Evolutionary conservation across 2,113 vertebrate genomes (phyloP), one percentile per base, ranked within the genome.

Genomic region (Paramisgurnus dabryanus): DNA sequence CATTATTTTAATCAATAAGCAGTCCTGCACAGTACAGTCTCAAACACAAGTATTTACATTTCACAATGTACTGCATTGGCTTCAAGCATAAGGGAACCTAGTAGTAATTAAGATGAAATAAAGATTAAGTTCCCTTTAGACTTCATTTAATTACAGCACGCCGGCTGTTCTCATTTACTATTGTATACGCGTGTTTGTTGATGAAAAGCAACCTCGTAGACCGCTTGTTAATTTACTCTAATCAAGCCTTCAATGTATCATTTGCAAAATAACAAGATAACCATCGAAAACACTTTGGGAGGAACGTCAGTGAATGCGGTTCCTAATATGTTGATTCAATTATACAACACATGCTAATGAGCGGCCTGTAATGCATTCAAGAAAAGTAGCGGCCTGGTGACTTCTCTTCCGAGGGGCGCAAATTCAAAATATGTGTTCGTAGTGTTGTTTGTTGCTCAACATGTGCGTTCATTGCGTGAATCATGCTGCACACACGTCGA

Each of bases 261-360:
- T 58, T 66, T 67, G 69, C 55, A 75, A 76, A 61, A 78, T 70
- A 88, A 80, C 67, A 79, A 79, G 78, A 80, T 86, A 86, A 87
- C 53, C 12, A 83, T 67, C 70, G 15, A 43, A 82, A 83, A 80
- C 61, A 53, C 76, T 86, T 88, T 58, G 58, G 74, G 84, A 76
- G 85, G 82, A 84, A 79, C 61, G 70, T 80, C 85, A 70, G 83
- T 57, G 79, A 85, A 88, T 85, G 81, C 6, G 58, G 70, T 67
- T 86, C 67, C 43, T 82, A 65, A 60, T 80, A 67, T 79, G 81
- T 83, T 88, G 89, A 91, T 91, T 89, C 81, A 89, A 86, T 91
- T 88, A 90, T 73, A 81, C 73, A 76, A 68, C 71, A 87, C 87
- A 86, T 87, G 88, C 87, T 89, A 89, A 90, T 87, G 71, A 85